Percentiles rank a stretch among this genome's conserved stretches.
These are phyloP conservation scores for Aphaenogaster rudis DNA, from an alignment of 1,140 invertebrate genomes.

Conservation along the genomic window DNA sequence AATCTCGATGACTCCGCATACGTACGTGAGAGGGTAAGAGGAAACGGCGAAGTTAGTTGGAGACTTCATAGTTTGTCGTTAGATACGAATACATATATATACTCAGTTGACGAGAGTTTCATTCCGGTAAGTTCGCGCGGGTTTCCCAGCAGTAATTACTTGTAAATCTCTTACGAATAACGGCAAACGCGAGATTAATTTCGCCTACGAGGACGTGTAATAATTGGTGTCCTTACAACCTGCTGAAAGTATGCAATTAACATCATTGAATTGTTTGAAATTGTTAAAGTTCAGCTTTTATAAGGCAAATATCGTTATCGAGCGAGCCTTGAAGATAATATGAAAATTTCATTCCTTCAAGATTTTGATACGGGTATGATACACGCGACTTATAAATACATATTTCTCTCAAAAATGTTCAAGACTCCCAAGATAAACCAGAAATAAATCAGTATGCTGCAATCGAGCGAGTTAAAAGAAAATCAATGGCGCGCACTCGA, in stretches of 20 bases:
- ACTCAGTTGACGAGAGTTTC: constrained; percentile 54
- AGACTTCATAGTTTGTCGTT: constrained; percentile 65
- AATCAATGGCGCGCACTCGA: constrained; percentile 11
- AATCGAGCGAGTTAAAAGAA: constrained; percentile 16
- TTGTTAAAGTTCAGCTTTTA: neutral
- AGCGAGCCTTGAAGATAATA: neutral
- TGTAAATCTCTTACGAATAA: constrained; percentile 63
- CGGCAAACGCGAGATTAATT: constrained; percentile 54
- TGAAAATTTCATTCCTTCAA: neutral
- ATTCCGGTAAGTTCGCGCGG: constrained; percentile 41
- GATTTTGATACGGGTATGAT: neutral
- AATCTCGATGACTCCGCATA: constrained; percentile 43
- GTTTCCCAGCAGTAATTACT: constrained; percentile 54
- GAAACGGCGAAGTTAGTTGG: constrained; percentile 55
- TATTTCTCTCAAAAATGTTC: neutral
- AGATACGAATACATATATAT: constrained; percentile 30
- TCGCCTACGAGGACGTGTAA: constrained; percentile 10
- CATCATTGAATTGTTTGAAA: constrained; percentile 18
- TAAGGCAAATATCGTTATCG: neutral
- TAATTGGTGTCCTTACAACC: constrained; percentile 13
- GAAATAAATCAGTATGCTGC: constrained; percentile 13
- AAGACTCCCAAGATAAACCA: constrained; percentile 1
- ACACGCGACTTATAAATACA: neutral
- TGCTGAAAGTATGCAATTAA: constrained; percentile 38
- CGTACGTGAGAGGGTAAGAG: neutral